phyloP scores from a whole-genome alignment of 1,140 invertebrate genomes.

The Zaprionus capensis region DNA sequence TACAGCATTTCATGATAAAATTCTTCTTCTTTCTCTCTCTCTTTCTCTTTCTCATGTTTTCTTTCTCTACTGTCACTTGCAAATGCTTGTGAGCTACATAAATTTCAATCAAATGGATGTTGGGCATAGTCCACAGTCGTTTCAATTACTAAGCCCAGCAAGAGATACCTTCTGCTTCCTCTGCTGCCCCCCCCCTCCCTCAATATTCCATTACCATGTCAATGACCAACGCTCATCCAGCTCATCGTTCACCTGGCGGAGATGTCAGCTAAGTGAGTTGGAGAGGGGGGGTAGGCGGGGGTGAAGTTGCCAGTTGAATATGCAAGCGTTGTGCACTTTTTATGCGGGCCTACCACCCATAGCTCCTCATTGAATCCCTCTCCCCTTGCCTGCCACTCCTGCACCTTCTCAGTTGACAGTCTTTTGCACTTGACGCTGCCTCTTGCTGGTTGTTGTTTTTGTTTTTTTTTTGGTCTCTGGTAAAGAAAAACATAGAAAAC shows the following conservation, averaged over 20 bases:
- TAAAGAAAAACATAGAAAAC: slow-evolving; percentile 69
- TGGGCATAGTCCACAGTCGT: slow-evolving; percentile 47
- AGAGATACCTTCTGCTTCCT: slow-evolving; percentile 13
- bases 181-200: background rate
- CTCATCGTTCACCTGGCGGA: slow-evolving; percentile 60
- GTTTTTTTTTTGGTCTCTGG: slow-evolving; percentile 31
- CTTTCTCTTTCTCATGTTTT: slow-evolving; percentile 8
- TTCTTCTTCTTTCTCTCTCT: slow-evolving; percentile 6
- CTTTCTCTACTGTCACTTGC: slow-evolving; percentile 53
- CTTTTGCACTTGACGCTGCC: slow-evolving; percentile 69
- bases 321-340: slow-evolving; percentile 68
- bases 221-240: slow-evolving; percentile 64
- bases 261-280: slow-evolving; percentile 37
- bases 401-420: slow-evolving; percentile 62
- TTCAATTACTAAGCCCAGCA: slow-evolving; percentile 75
- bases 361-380: background rate
- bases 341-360: slow-evolving; percentile 17
- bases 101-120: slow-evolving; percentile 50
- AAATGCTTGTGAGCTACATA: slow-evolving; percentile 27
- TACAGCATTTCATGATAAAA: background rate
- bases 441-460: slow-evolving; percentile 21
- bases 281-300: slow-evolving; percentile 4
- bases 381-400: background rate
- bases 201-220: slow-evolving; percentile 47
- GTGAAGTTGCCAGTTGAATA: slow-evolving; percentile 64